Conservation (phyloP, 2,797 vertebrate genomes). For the Mionectes olivaceus region DNA sequence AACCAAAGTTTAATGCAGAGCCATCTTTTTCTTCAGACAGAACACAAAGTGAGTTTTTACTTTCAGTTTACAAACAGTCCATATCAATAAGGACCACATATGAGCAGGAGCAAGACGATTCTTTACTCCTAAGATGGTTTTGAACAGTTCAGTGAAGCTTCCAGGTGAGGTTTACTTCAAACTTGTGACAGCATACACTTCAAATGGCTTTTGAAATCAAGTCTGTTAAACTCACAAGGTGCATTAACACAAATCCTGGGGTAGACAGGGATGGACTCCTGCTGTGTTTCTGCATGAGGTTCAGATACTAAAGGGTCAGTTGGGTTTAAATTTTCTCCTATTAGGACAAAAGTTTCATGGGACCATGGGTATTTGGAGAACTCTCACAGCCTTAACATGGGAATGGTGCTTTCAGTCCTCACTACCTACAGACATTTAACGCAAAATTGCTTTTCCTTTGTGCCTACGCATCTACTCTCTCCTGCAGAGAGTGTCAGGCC, state of each 20-base stretch:
- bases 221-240: neutral
- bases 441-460: slow-evolving; percentile 12
- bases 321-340: neutral
- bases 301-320: neutral
- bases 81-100: neutral
- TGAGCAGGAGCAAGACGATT: neutral
- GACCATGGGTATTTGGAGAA: neutral
- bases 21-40: neutral
- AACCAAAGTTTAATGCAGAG: neutral
- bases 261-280: neutral
- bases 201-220: neutral
- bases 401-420: neutral
- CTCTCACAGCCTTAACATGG: neutral
- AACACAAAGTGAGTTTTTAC: neutral
- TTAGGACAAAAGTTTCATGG: neutral
- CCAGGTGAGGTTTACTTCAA: neutral
- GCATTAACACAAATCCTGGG: neutral
- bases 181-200: neutral
- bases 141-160: neutral
- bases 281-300: neutral
- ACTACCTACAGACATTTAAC: neutral
- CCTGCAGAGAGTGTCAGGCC: slow-evolving; percentile 52
- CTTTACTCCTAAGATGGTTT: neutral
- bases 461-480: neutral
- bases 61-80: neutral